phyloP scores from a whole-genome alignment of 1,140 invertebrate genomes.

The Drosophila quadrilineata region DNA sequence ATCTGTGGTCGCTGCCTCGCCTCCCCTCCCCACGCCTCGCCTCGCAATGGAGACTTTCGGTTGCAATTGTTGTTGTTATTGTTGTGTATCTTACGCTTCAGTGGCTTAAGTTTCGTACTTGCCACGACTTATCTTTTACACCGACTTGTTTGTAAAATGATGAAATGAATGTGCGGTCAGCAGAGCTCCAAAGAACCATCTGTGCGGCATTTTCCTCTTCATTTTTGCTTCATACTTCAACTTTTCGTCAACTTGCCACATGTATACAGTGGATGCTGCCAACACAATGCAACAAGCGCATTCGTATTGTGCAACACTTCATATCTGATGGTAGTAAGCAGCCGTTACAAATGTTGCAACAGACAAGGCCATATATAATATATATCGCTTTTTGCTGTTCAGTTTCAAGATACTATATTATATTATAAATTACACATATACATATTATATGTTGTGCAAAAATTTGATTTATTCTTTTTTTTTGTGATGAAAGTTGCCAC shows the following conservation, averaged over 20 bases:
- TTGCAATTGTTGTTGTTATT: constrained; percentile 44
- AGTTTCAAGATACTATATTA: no score
- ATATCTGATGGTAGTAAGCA: constrained; percentile 34
- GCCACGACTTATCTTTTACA: constrained; percentile 69
- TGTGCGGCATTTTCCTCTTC: constrained; percentile 5
- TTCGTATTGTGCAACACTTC: no score
- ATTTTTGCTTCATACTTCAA: constrained; percentile 4
- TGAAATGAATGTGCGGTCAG: constrained; percentile 76
- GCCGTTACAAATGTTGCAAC: constrained; percentile 30
- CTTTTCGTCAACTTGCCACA: constrained; percentile 41
- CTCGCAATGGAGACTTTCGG: constrained; percentile 31
- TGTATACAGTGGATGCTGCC: background rate
- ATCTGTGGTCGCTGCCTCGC: constrained; percentile 47
- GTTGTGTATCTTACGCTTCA: constrained; percentile 68
- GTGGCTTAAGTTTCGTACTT: constrained; percentile 73
- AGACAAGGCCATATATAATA: no score
- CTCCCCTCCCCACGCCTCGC: no score
- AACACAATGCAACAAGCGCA: constrained; percentile 14
- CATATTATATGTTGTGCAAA: no score
- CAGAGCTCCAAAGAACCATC: constrained; percentile 33
- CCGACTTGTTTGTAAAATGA: constrained; percentile 74
- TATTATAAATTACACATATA: no score
- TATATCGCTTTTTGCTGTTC: no score
- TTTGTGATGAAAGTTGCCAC: no score
- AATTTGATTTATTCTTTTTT: no score